Percentiles rank a stretch among this genome's conserved stretches.
phyloP scores from a whole-genome alignment of 2,888 invertebrate species.

The Pollenia labialis region DNA sequence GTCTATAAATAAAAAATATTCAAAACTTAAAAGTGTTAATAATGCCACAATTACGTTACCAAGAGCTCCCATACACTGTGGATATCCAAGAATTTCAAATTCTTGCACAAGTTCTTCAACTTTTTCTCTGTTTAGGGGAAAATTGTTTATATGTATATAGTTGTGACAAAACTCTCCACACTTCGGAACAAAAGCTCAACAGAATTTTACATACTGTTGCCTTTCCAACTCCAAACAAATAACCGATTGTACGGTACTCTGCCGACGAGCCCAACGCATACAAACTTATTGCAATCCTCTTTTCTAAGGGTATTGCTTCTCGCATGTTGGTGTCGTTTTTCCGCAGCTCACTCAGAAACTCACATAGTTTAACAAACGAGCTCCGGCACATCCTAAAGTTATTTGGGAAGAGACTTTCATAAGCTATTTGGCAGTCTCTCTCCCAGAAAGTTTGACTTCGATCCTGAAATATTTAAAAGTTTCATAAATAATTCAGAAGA shows the following conservation, averaged over 20 bases:
- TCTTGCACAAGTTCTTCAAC: background rate
- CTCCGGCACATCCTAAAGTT: conserved; percentile 3
- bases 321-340: too few species aligned
- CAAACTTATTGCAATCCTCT: too few species aligned
- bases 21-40: background rate
- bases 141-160: conserved; percentile 11
- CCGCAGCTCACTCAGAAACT: background rate
- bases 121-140: conserved; percentile 4
- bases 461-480: too few species aligned
- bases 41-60: background rate
- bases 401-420: conserved; percentile 3
- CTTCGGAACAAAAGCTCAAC: background rate
- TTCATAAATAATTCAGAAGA: too few species aligned
- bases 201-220: too few species aligned
- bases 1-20: background rate
- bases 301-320: too few species aligned
- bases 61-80: conserved; percentile 17
- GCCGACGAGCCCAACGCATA: too few species aligned
- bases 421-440: background rate
- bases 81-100: conserved; percentile 16
- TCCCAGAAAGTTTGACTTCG: too few species aligned
- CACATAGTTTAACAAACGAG: background rate
- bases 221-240: too few species aligned
- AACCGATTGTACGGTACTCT: too few species aligned
- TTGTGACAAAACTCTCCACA: conserved; percentile 23